Base-by-base conservation (phyloP, 2,888 invertebrate genomes). In the Tromatobia lineatoria region DNA sequence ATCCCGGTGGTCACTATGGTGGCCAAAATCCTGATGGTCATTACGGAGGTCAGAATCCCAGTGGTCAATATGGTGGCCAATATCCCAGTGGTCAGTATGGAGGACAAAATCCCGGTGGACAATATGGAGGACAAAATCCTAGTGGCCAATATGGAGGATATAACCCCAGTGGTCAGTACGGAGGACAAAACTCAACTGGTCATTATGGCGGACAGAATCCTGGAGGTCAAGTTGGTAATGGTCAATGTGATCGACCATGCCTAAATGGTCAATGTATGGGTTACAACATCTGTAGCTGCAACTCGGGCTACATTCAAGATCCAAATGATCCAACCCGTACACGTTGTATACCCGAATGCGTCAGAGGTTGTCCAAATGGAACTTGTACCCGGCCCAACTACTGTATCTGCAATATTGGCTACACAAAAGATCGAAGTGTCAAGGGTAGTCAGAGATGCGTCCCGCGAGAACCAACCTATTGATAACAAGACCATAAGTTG, bases 331-430 rank as follows among this genome's bases (percentile, higher is more conserved):
- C 70, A 13, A 87, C 88, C 1, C 78, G 88, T 0, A 88, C 45
- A 89, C 94, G 95, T 75, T 96, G 96, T 87, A 88, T 95, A 6
- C 95, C 96, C 0, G 93, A 95, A 85, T 97, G 97, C 88, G 94
- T 95, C 0, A 95, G 95, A n/a, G 97, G 97, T 0, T 97, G 97
- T 88, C 94, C 94, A 10, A 97, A 97, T 90, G 97, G 97, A 3
- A 94, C 95, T 23, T 97, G 97, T 88, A 95, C 96, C 0, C 95
- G 95, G 0, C 97, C 97, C 0, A 96, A 97, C 92, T 95, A 96
- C 89, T 97, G 97, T 90, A 94, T 96, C 82, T 97, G 97, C 89
- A 96, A 96, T 88, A 94, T 95, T 0, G 97, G 97, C 0, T 97
- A 94, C 90, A 92, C 94, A 76, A 96, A 96, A 88, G 96, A 96